phyloP scores from a whole-genome alignment of 2,888 invertebrate species.

The Graphium colonna region DNA sequence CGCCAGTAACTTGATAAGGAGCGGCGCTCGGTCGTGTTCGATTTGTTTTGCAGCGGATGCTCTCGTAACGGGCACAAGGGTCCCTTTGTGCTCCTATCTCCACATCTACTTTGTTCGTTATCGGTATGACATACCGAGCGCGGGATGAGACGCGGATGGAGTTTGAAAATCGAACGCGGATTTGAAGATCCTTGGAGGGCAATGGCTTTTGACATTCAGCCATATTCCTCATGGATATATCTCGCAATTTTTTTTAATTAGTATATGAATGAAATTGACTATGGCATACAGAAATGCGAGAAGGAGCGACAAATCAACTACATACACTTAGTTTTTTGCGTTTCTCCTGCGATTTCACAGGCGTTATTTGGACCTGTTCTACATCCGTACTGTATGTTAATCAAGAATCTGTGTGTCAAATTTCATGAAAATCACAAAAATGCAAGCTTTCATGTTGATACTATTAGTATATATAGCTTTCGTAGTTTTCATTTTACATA shows the following conservation, averaged over 20 bases:
- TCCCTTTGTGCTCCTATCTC: slow-evolving; percentile 54
- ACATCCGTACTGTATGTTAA: too few species aligned
- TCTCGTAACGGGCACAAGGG: slow-evolving; percentile 49
- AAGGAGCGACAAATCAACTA: too few species aligned
- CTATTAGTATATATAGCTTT: too few species aligned
- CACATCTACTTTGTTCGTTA: slow-evolving; percentile 27
- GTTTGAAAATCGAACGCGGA: not conserved
- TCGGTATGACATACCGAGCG: not conserved
- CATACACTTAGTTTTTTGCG: too few species aligned
- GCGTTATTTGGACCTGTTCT: too few species aligned
- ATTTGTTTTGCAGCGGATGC: slow-evolving; percentile 54
- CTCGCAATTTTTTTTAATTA: not conserved
- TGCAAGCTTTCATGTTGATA: too few species aligned
- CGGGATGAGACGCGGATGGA: not conserved
- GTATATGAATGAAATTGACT: not conserved
- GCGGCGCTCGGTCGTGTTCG: slow-evolving; percentile 50
- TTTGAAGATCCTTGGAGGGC: not conserved
- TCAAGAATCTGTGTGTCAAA: too few species aligned
- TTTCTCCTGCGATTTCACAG: too few species aligned
- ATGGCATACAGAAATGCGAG: not conserved
- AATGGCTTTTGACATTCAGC: not conserved
- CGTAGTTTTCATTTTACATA: too few species aligned
- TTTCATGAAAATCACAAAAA: too few species aligned
- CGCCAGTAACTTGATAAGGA: slow-evolving; percentile 48
- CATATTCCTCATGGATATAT: not conserved